Conservation (phyloP, 2,797 vertebrate genomes). For the Rhinoraja longicauda region DNA sequence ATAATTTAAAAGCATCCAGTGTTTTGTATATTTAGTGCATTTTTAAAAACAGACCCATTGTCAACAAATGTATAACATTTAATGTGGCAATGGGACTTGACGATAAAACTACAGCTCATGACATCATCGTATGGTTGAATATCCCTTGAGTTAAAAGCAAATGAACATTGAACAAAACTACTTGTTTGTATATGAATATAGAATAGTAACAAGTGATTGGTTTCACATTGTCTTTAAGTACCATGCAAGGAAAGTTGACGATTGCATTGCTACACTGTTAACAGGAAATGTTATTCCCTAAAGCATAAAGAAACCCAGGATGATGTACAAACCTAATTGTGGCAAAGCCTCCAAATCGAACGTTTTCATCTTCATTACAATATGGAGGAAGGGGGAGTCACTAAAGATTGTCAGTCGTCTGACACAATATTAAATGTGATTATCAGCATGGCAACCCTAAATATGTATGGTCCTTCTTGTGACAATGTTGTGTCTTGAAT, state of each 20-base stretch:
- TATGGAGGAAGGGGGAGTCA: not conserved
- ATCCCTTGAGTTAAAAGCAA: not conserved
- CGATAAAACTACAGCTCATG: not conserved
- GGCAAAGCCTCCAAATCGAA: conserved; percentile 2
- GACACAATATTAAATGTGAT: not conserved
- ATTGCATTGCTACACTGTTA: not conserved
- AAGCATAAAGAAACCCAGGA: not conserved
- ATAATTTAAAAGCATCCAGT: not conserved
- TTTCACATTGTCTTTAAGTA: not conserved
- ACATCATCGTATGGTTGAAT: not conserved
- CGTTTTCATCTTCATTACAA: not conserved
- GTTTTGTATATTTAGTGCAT: not conserved
- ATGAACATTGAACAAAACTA: not conserved
- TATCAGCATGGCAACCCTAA: conserved; percentile 15
- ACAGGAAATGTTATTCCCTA: conserved; percentile 7
- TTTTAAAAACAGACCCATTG: not conserved
- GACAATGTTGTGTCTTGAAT: not conserved
- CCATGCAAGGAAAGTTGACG: not conserved
- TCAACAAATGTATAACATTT: not conserved
- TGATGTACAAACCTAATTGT: not conserved
- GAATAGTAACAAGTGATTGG: not conserved
- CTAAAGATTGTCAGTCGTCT: not conserved
- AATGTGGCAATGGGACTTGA: not conserved
- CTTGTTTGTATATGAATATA: not conserved
- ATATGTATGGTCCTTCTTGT: not conserved